Evolutionary conservation across 2,888 invertebrate species (phyloP), one percentile per base, ranked within the genome.

Genomic region (Sclerodermus sp.): DNA sequence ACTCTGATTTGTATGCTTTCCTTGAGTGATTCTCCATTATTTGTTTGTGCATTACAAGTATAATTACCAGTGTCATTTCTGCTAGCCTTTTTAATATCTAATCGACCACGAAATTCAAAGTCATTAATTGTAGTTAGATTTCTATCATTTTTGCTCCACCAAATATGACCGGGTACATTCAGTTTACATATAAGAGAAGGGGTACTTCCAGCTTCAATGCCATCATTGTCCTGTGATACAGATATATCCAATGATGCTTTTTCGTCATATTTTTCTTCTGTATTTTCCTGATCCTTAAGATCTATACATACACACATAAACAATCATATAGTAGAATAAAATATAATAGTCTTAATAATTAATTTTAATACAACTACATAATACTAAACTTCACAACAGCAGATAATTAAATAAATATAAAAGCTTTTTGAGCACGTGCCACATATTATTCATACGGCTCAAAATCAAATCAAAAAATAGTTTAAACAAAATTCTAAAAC

Each of bases 31-130:
- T 69, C 69, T 43, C 76, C 77, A 44, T 79, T 79, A 45, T 70
- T 74, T 34, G 79, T 78, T n/a, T 72, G 66, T 15, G 81, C 81
- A 65, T 79, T 80, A 67, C 87, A 87, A 0, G 82, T 82, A 65
- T 85, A 87, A 66, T 82, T 82, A 17, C 86, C 87, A 43, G 80
- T 80, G 70, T 87, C 85, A 45, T 80, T 78, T 50, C 83, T 79
- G 62, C 80, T 81, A 16, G 84, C 80, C 62, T 81, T 79, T 37
- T 79, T 73, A 55, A 87, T 81, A 51, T 81, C 81, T 40, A 86
- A 73, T 51, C 81, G 82, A 45, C 78, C 81, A 45, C 49, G 55
- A 17, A 60, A 50, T 1, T 76, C 73, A 8, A 67, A 70, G 42
- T 75, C 71, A 50, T 67, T 71, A 40, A 76, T 61, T 4, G 74